Base-by-base conservation (phyloP, 1,140 invertebrate species). In the Nasonia vitripennis region DNA sequence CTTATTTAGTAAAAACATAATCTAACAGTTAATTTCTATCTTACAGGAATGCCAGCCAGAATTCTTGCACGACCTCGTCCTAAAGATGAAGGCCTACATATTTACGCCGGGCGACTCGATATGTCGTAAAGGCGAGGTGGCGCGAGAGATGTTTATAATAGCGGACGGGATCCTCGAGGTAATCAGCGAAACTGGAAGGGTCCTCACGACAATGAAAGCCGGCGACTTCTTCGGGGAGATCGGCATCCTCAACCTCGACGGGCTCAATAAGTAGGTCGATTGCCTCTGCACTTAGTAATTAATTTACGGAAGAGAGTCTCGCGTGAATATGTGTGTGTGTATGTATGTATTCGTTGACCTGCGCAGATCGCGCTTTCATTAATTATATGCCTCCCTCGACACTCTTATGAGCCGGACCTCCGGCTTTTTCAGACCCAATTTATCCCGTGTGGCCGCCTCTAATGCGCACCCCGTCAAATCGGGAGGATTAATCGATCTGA, bases 161-260 rank as follows among this genome's bases (percentile, higher is more conserved):
- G 98, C 98, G 12, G 98, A 99, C 92, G 98, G 98, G 10, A 98
- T 99, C 87, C 94, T 99, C 37, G 98, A 99, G 94, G 98, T 99
- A 17, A 97, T 98, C 88, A 99, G 98, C 90, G 98, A 99, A 92
- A 97, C 96, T 51, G 98, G 98, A 3, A 95, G 97, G 90, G 97
- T 99, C 0, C 93, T 99, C 12, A 99, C 98, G 0, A 98, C 98
- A 74, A 99, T 99, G 98, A 97, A 98, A 90, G 97, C 98, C 17
- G 98, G 98, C 0, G 98, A 99, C 93, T 99, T 99, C 93, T 99
- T 99, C 90, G 98, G 98, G 9, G 98, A 99, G 94, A 99, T 99
- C 89, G 98, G 98, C 55, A 99, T 99, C 87, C 95, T 99, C 0
- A 99, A 99, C 92, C 94, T 99, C 51, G 98, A 99, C 91, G 98